Base-by-base conservation (phyloP, 2,113 vertebrate species). In the Hemibagrus wyckioides region DNA sequence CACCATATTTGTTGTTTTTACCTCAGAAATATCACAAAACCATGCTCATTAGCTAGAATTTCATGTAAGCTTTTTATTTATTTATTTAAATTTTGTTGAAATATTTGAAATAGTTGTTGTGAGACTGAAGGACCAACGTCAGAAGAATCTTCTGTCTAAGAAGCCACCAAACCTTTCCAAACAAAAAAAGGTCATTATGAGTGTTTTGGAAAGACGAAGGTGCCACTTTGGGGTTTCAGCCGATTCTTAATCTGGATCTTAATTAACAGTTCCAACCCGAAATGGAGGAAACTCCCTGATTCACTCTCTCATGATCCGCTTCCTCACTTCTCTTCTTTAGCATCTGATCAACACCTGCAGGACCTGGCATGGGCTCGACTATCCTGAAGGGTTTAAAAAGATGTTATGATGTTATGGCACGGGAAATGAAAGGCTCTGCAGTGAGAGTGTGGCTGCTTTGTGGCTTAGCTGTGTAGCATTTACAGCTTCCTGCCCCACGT, bases 221-320 rank as follows among this genome's bases (percentile, higher is more conserved):
- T 17, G 81, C 28, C 81, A 84, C 61, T 80, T 44, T 82, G 44
- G 25, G 79, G 28, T 19, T 87, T 83, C 6, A n/a, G 36, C 63
- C 48, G 52, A 13, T 80, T 83, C 54, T 23, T 76, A 71, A 77
- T 86, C 52, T 80, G 85, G 80, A 69, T 69, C 59, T 80, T 84
- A 85, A 84, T 85, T 39, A 82, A n/a, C 82, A 71, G 41, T 23
- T 82, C 33, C 39, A 77, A 71, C 82, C n/a, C 48, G 17, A 76
- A 33, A 36, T 50, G 41, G 7, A 82, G 44, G 52, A 89, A 59
- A 61, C 73, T 5, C 30, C 82, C 71, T 23, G 75, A 82, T 44
- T 69, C 25, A 44, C 44, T 50, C 41, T 8, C 52, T 76, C 25
- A 41, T 39, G 79, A n/a, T 41, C 61, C 21, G 2, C 7, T 54